These are phyloP conservation scores for Tyrophagus putrescentiae DNA, from an alignment of 1,140 invertebrate genomes.

Conservation along the genomic window DNA sequence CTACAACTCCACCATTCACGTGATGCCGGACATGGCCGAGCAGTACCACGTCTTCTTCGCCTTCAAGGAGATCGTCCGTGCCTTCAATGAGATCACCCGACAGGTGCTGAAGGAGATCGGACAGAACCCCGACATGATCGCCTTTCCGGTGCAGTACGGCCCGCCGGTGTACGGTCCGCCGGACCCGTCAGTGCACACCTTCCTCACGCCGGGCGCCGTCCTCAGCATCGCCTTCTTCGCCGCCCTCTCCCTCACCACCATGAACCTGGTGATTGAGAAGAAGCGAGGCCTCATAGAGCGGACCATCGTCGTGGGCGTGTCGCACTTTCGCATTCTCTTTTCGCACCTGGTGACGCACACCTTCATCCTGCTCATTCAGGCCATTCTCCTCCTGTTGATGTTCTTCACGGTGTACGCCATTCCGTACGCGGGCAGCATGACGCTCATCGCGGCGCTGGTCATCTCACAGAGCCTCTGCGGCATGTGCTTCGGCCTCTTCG, in stretches of 20 bases:
- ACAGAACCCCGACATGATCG: not conserved
- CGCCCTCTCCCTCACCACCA: slow-evolving; percentile 80
- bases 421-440: not conserved
- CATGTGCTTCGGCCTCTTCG: slow-evolving; percentile 21
- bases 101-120: not conserved
- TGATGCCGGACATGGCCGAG: not conserved
- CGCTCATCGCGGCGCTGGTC: not conserved
- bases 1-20: not conserved
- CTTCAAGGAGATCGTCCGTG: not conserved
- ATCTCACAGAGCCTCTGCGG: slow-evolving; percentile 17
- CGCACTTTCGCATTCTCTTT: slow-evolving; percentile 7
- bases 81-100: not conserved
- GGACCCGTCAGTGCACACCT: slow-evolving; percentile 56
- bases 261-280: slow-evolving; percentile 74
- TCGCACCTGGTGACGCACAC: slow-evolving; percentile 27
- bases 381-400: not conserved
- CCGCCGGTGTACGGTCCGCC: slow-evolving; percentile 19
- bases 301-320: slow-evolving; percentile 75
- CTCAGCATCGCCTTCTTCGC: slow-evolving; percentile 83
- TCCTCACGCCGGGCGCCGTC: slow-evolving; percentile 84
- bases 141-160: not conserved
- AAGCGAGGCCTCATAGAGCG: slow-evolving; percentile 74
- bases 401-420: slow-evolving; percentile 17
- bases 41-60: not conserved
- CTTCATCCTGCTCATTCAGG: slow-evolving; percentile 13